Conservation (phyloP, 2,113 vertebrate genomes). For the Cettia cetti region DNA sequence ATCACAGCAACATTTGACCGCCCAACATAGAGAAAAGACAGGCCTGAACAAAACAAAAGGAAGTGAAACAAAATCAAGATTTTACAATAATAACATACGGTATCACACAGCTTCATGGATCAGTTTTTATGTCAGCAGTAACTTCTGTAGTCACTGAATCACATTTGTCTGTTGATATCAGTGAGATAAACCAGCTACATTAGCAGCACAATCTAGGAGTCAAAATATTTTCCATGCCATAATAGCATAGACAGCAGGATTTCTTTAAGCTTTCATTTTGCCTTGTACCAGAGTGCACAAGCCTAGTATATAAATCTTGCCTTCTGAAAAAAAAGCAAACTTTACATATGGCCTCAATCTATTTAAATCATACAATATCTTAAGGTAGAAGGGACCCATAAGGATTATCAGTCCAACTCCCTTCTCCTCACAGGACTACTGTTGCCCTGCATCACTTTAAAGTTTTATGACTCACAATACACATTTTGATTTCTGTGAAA, state of each 20-base stretch:
- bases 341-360: not conserved
- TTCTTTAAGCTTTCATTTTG: not conserved
- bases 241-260: not conserved
- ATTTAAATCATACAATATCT: not conserved
- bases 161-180: not conserved
- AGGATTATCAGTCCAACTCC: not conserved
- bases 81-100: not conserved
- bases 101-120: not conserved
- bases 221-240: not conserved
- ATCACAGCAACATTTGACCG: not conserved
- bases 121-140: not conserved
- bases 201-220: not conserved
- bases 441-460: not conserved
- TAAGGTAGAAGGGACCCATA: not conserved
- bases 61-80: not conserved
- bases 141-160: not conserved
- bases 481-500: not conserved
- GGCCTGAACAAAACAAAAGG: not conserved
- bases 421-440: not conserved
- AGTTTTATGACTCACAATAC: not conserved
- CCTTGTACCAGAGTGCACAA: not conserved
- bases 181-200: not conserved
- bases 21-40: not conserved
- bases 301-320: not conserved
- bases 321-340: not conserved